Evolutionary conservation across 2,113 vertebrate species (phyloP).

Genomic region (Phaethon lepturus): DNA sequence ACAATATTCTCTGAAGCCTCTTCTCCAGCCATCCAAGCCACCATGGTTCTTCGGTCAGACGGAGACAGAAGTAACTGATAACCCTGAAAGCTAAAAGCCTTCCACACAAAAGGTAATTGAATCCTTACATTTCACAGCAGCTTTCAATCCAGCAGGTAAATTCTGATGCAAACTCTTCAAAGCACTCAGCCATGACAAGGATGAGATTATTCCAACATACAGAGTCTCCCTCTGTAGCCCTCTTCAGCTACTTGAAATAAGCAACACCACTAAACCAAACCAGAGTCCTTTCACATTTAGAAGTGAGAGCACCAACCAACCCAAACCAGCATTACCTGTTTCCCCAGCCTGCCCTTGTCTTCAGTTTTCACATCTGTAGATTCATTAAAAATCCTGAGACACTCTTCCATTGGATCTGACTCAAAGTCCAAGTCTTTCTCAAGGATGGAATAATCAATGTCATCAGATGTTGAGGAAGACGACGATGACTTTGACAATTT

Average conservation of each 20-base stretch:
- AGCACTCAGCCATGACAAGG: not conserved
- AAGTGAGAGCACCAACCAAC: not conserved
- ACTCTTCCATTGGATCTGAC: conserved; percentile 95
- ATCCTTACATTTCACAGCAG: not conserved
- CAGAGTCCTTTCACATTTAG: not conserved
- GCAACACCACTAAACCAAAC: not conserved
- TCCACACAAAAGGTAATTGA: not conserved
- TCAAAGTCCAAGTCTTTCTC: conserved; percentile 91
- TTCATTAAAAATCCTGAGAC: conserved; percentile 95
- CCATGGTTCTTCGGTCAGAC: not conserved
- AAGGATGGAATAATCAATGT: conserved; percentile 81
- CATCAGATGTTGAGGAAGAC: conserved; percentile 43
- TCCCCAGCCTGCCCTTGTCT: conserved; percentile 91
- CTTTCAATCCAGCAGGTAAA: not conserved
- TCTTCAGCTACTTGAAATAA: not conserved
- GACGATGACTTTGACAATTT: conserved; percentile 39
- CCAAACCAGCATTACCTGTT: conserved; percentile 81
- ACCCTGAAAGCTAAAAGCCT: not conserved
- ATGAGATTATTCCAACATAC: not conserved
- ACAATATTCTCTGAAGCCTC: not conserved
- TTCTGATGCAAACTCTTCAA: not conserved
- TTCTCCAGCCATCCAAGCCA: not conserved
- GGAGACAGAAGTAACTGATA: not conserved
- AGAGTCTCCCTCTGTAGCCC: not conserved
- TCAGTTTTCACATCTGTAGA: conserved; percentile 92